phyloP scores from a whole-genome alignment of 1,140 invertebrate genomes.

The Drosophila kohkoa region DNA sequence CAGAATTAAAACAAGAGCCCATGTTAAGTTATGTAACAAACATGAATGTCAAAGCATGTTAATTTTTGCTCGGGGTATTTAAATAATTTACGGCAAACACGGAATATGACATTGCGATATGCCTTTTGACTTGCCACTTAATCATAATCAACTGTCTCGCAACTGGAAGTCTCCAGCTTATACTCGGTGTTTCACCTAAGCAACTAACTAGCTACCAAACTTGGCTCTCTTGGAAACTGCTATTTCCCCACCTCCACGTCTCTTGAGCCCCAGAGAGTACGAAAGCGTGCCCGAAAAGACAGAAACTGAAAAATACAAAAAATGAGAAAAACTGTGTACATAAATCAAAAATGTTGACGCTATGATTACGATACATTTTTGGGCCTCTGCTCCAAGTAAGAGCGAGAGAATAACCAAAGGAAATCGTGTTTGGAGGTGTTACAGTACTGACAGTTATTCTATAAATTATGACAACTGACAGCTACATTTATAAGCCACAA shows the following conservation, averaged over 20 bases:
- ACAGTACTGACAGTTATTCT: constrained; percentile 78
- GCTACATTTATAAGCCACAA: constrained; percentile 82
- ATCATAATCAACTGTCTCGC: constrained; percentile 84
- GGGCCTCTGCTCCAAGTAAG: constrained; percentile 54
- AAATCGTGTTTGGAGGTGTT: constrained; percentile 79
- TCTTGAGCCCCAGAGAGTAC: constrained; percentile 53
- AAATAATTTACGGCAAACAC: constrained; percentile 64
- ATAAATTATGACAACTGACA: constrained; percentile 83
- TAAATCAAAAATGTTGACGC: constrained; percentile 81
- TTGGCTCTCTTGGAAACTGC: constrained; percentile 48
- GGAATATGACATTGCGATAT: constrained; percentile 62
- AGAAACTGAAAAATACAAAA: constrained; percentile 34
- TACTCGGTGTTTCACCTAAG: constrained; percentile 48
- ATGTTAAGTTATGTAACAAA: background rate
- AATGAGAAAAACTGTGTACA: constrained; percentile 46
- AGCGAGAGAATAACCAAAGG: constrained; percentile 27
- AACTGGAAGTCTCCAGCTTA: constrained; percentile 72
- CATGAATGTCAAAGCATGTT: constrained; percentile 28
- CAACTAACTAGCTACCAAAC: constrained; percentile 53
- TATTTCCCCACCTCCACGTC: constrained; percentile 30
- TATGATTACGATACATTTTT: constrained; percentile 76
- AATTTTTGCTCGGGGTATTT: constrained; percentile 37
- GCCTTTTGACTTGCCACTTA: constrained; percentile 75
- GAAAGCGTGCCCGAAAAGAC: constrained; percentile 45
- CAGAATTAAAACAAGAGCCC: background rate